phyloP scores from a whole-genome alignment of 2,888 invertebrate species.

The Nesidiocoris tenuis region DNA sequence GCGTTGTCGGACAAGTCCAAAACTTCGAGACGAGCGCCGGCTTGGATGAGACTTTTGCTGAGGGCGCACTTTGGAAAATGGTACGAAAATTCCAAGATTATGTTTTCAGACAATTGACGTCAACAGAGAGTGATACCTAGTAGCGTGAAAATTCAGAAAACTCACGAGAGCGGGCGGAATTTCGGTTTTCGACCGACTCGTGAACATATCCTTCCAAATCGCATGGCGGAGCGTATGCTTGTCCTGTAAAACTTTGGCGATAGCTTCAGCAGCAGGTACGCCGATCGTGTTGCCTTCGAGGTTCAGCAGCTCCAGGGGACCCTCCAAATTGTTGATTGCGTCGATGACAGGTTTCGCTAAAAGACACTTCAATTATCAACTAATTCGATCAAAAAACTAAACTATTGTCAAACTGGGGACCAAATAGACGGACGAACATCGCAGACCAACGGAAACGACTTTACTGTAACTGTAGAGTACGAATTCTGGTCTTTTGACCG shows the following conservation, averaged over 20 bases:
- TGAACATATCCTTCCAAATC: constrained; percentile 95
- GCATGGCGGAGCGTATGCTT: constrained; percentile 78
- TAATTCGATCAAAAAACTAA: no score
- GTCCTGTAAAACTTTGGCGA: constrained; percentile 74
- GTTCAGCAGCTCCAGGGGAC: constrained; percentile 68
- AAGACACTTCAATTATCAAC: no score
- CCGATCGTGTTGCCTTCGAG: constrained; percentile 93
- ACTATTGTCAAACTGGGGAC: no score
- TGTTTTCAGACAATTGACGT: no score
- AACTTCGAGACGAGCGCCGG: constrained; percentile 75
- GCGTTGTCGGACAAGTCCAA: constrained; percentile 96
- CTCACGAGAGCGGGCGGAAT: constrained; percentile 85
- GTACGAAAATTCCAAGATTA: no score
- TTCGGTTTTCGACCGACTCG: constrained; percentile 90
- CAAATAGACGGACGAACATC: no score
- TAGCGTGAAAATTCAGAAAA: no score
- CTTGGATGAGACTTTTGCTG: constrained; percentile 76
- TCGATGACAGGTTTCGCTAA: constrained; percentile 72
- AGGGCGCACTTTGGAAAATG: constrained; percentile 67
- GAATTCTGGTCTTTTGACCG: no score
- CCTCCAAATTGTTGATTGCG: constrained; percentile 69
- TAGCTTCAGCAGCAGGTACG: constrained; percentile 80
- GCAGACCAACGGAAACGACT: no score
- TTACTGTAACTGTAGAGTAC: no score
- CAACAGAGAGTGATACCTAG: no score